Percentiles rank a stretch among this genome's conserved stretches.
Conservation (phyloP, 2,113 vertebrate genomes). For the Geothlypis trichas region DNA sequence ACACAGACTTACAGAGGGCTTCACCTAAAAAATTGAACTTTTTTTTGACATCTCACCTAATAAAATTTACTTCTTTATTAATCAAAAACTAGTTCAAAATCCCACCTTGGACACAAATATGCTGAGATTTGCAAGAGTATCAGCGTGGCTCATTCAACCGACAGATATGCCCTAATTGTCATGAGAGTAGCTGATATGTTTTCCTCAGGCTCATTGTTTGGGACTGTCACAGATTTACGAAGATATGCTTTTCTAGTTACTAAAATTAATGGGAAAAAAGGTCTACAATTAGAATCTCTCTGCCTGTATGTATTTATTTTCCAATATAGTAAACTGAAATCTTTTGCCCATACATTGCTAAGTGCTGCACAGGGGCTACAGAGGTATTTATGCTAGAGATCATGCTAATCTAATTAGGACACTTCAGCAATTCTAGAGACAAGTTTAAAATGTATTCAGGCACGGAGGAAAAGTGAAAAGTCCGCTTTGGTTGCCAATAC, state of each 20-base stretch:
- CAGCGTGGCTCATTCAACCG: neutral
- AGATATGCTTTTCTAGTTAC: neutral
- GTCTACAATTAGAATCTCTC: neutral
- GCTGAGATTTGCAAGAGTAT: neutral
- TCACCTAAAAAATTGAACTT: neutral
- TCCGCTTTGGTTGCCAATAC: neutral
- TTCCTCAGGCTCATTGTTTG: neutral
- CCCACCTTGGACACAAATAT: rapidly evolving
- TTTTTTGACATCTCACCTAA: neutral
- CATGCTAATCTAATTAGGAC: neutral
- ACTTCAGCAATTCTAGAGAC: rapidly evolving
- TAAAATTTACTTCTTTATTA: neutral
- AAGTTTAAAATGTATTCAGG: neutral
- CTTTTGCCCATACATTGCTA: neutral
- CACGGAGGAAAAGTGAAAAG: neutral
- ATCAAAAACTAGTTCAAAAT: neutral
- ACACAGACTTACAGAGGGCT: neutral
- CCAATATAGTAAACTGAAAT: neutral
- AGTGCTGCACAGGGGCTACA: neutral
- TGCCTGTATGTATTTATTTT: neutral
- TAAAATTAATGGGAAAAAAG: neutral
- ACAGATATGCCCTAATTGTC: neutral
- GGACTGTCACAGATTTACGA: neutral
- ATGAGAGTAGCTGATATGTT: neutral
- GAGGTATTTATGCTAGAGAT: neutral